Evolutionary conservation across 2,113 vertebrate species (phyloP).

Genomic region (Junco hyemalis): DNA sequence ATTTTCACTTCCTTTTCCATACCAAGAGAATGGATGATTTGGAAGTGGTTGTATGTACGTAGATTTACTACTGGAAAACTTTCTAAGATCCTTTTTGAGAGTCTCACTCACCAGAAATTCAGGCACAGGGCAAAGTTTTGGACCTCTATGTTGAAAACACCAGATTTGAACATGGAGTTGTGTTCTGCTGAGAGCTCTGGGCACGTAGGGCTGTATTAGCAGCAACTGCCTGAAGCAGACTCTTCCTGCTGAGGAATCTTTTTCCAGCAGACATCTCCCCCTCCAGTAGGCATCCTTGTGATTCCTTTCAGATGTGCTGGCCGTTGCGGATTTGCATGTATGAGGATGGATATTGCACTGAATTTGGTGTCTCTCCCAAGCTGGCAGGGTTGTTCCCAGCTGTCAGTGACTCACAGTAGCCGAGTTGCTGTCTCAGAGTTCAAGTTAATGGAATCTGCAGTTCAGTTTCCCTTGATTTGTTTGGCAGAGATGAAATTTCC

Average conservation of each 20-base stretch:
- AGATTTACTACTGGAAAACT: neutral
- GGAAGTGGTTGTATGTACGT: fast-evolving
- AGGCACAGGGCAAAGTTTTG: fast-evolving
- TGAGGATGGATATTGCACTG: neutral
- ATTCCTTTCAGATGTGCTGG: slow-evolving; percentile 8
- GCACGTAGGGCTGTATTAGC: neutral
- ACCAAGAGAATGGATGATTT: neutral
- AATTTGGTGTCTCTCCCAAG: neutral
- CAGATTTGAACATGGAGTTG: neutral
- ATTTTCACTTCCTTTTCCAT: neutral
- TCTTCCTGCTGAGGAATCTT: neutral
- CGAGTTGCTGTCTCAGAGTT: slow-evolving; percentile 11
- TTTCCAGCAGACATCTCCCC: neutral
- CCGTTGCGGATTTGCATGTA: neutral
- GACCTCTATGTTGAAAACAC: neutral
- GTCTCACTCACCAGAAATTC: neutral
- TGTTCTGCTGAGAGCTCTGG: neutral
- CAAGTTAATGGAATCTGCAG: slow-evolving; percentile 42
- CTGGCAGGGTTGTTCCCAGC: slow-evolving; percentile 37
- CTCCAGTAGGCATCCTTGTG: neutral
- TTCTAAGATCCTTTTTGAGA: neutral
- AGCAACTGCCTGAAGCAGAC: neutral
- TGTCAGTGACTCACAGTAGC: slow-evolving; percentile 57
- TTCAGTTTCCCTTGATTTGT: slow-evolving; percentile 19
- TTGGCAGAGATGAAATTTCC: slow-evolving; percentile 24